These are phyloP conservation scores for Noctua comes DNA, from an alignment of 2,888 invertebrate species.

Conservation along the genomic window DNA sequence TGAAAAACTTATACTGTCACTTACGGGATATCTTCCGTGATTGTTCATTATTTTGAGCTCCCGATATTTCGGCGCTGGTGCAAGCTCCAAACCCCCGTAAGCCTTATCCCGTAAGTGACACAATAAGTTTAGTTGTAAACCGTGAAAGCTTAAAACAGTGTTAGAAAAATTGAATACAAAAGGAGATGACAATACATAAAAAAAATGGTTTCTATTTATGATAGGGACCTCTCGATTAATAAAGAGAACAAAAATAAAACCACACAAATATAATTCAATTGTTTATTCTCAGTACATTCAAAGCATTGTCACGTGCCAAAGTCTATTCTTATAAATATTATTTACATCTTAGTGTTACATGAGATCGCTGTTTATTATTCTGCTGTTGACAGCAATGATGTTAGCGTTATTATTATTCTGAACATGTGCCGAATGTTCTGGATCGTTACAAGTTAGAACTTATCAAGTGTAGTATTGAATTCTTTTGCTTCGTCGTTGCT, in stretches of 20 bases:
- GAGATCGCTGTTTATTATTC: conserved; percentile 57
- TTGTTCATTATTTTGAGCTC: too few relatives aligned
- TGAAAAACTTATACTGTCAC: too few relatives aligned
- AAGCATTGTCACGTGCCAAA: conserved; percentile 85
- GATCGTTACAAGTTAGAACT: conserved; percentile 13
- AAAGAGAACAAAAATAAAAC: conserved; percentile 64
- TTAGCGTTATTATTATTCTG: conserved; percentile 37
- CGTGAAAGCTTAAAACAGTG: too few relatives aligned
- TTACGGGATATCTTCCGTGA: too few relatives aligned
- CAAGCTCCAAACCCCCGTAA: too few relatives aligned
- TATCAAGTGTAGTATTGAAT: neutral
- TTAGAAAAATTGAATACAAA: too few relatives aligned
- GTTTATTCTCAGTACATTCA: conserved; percentile 89
- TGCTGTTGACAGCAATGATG: conserved; percentile 52
- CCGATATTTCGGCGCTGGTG: too few relatives aligned
- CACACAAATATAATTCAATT: conserved; percentile 74
- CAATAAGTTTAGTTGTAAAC: too few relatives aligned
- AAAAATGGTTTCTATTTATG: neutral
- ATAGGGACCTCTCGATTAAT: neutral
- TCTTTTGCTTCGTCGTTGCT: neutral
- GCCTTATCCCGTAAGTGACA: too few relatives aligned
- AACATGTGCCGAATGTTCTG: conserved; percentile 19
- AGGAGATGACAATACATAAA: neutral
- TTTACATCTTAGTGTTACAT: conserved; percentile 71
- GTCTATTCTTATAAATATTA: conserved; percentile 81